phyloP scores from a whole-genome alignment of 2,888 invertebrate species.

The Diplazon laetatorius region DNA sequence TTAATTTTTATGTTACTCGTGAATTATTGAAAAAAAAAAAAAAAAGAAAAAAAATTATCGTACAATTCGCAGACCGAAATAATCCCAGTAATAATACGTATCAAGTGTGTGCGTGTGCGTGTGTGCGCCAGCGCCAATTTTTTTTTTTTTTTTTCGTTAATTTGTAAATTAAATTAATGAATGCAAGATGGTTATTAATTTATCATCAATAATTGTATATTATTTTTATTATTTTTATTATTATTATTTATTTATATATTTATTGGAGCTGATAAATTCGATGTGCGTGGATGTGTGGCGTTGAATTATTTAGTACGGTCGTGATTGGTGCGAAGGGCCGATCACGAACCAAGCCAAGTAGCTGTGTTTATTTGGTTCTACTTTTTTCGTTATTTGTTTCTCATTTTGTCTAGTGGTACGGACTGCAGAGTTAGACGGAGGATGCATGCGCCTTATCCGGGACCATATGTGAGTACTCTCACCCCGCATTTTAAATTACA shows the following conservation, averaged over 20 bases:
- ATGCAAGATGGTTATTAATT: slow-evolving; percentile 31
- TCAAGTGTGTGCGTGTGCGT: slow-evolving; percentile 66
- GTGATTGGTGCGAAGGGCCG: slow-evolving; percentile 46
- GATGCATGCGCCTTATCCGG: slow-evolving; percentile 83
- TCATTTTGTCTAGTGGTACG: slow-evolving; percentile 82
- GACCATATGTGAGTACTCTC: slow-evolving; percentile 82
- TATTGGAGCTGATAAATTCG: slow-evolving; percentile 35
- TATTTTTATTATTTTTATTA: slow-evolving; percentile 30
- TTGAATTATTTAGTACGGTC: slow-evolving; percentile 52
- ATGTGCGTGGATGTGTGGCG: slow-evolving; percentile 34
- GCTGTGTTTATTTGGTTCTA: slow-evolving; percentile 78
- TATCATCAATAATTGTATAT: no score
- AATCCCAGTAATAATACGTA: slow-evolving; percentile 19
- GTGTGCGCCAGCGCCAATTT: slow-evolving; percentile 35
- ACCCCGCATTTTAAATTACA: slow-evolving; percentile 74
- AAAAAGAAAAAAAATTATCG: slow-evolving; percentile 43
- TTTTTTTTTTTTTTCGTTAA: slow-evolving; percentile 27
- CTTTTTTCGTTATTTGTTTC: slow-evolving; percentile 75
- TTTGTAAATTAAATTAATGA: slow-evolving; percentile 39
- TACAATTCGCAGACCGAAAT: slow-evolving; percentile 63
- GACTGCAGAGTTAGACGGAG: slow-evolving; percentile 83
- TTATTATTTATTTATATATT: slow-evolving; percentile 51
- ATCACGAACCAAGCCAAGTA: slow-evolving; percentile 46
- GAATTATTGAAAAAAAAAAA: slow-evolving; percentile 43
- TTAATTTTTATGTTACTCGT: slow-evolving; percentile 52